These are phyloP conservation scores for Horisme vitalbata DNA, from an alignment of 2,888 invertebrate genomes.

Conservation along the genomic window DNA sequence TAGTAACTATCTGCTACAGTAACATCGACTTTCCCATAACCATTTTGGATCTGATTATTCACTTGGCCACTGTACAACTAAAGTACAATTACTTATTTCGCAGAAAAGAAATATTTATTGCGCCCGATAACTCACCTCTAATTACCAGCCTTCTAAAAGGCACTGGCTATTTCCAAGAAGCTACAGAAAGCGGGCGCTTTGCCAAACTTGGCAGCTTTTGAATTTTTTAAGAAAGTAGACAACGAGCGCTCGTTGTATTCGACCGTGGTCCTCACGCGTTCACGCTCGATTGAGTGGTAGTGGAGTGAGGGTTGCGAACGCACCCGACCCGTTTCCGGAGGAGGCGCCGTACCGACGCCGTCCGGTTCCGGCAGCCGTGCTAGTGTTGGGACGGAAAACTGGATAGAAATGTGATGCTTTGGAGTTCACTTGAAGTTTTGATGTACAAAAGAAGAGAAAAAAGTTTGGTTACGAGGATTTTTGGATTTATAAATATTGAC, in stretches of 20 bases:
- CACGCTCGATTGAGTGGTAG: slow-evolving; percentile 54
- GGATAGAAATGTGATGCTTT: slow-evolving; percentile 13
- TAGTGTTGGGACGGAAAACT: slow-evolving; percentile 33
- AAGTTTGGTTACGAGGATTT: slow-evolving; percentile 15
- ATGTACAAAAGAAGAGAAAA: slow-evolving; percentile 13
- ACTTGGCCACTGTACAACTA: slow-evolving; percentile 15
- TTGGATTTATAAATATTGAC: background rate
- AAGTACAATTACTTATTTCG: slow-evolving; percentile 23
- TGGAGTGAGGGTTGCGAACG: slow-evolving; percentile 63
- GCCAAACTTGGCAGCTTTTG: slow-evolving; percentile 31
- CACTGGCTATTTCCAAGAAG: slow-evolving; percentile 33
- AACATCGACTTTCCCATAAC: no score
- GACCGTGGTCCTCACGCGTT: slow-evolving; percentile 51
- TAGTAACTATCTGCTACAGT: no score
- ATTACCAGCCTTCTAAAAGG: slow-evolving; percentile 35
- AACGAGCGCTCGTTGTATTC: slow-evolving; percentile 35
- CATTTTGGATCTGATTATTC: slow-evolving; percentile 15
- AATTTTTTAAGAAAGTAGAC: slow-evolving; percentile 21
- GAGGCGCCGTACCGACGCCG: slow-evolving; percentile 71
- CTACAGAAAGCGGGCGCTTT: slow-evolving; percentile 30
- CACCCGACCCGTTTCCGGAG: slow-evolving; percentile 60
- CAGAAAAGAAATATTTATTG: slow-evolving; percentile 31
- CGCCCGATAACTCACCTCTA: slow-evolving; percentile 33
- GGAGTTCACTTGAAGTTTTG: slow-evolving; percentile 13
- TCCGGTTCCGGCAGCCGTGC: slow-evolving; percentile 52